These are phyloP conservation scores for Brachypteracias leptosomus DNA, from an alignment of 2,113 vertebrate species.

Conservation along the genomic window DNA sequence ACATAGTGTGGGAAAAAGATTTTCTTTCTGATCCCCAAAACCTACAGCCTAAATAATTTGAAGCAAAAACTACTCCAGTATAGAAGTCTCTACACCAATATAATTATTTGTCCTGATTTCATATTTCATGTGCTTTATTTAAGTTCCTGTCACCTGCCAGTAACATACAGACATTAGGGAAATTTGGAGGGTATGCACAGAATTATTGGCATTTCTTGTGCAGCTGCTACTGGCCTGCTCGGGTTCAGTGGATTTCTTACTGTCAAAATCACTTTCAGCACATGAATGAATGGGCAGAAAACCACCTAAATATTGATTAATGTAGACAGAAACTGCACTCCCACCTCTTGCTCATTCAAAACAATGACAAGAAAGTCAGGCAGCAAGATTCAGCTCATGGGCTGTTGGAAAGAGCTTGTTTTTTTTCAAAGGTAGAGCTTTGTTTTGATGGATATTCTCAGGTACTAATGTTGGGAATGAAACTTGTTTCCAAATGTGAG, in stretches of 20 bases:
- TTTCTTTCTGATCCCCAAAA: not conserved
- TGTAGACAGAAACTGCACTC: not conserved
- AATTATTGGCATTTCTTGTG: not conserved
- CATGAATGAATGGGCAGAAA: not conserved
- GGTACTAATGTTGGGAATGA: not conserved
- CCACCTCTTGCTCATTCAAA: not conserved
- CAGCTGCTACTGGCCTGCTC: not conserved
- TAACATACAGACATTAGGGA: not conserved
- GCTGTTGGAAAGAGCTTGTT: not conserved
- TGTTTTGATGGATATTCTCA: not conserved
- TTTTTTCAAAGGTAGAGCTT: not conserved
- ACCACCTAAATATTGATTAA: constrained; percentile 20
- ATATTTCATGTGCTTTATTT: not conserved
- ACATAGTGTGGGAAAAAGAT: not conserved
- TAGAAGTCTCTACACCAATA: not conserved
- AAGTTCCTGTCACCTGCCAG: not conserved
- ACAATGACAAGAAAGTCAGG: not conserved
- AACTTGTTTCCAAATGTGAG: not conserved
- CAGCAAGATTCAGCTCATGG: not conserved
- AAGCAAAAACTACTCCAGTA: not conserved
- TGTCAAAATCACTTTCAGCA: not conserved
- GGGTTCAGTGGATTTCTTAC: not conserved
- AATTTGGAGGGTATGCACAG: not conserved
- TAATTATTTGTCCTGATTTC: not conserved
- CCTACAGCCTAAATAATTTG: not conserved